Evolutionary conservation across 2,888 invertebrate genomes (phyloP).

Genomic region (Yponomeuta malinellus): DNA sequence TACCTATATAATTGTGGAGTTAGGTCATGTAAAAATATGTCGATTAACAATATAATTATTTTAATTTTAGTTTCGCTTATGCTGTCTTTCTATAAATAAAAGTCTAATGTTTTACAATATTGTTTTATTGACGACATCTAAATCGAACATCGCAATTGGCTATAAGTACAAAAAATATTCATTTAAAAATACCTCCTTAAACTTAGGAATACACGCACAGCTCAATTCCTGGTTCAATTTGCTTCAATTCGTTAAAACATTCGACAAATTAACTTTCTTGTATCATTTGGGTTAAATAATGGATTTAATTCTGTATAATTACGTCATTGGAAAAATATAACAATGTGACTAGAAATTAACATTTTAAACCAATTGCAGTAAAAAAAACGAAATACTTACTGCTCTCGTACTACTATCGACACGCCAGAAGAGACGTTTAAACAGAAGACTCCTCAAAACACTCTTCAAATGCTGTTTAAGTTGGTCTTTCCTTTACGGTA

Average conservation of each 20-base stretch:
- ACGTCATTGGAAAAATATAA: background rate
- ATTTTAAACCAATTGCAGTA: background rate
- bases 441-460: too few species aligned
- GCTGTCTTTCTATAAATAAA: background rate
- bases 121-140: conserved; percentile 49
- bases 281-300: background rate
- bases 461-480: too few species aligned
- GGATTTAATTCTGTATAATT: background rate
- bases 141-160: conserved; percentile 34
- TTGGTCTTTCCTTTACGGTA: too few species aligned
- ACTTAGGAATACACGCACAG: conserved; percentile 21
- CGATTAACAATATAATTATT: background rate
- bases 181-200: conserved; percentile 37
- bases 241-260: background rate
- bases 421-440: too few species aligned
- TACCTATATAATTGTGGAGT: background rate
- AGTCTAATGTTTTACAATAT: conserved; percentile 3
- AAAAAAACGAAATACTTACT: background rate
- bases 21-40: background rate
- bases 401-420: too few species aligned
- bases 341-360: background rate
- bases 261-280: background rate
- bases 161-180: conserved; percentile 61
- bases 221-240: conserved; percentile 20
- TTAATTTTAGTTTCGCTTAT: background rate